These are phyloP conservation scores for Alauda arvensis DNA, from an alignment of 2,797 vertebrate genomes.

Conservation along the genomic window DNA sequence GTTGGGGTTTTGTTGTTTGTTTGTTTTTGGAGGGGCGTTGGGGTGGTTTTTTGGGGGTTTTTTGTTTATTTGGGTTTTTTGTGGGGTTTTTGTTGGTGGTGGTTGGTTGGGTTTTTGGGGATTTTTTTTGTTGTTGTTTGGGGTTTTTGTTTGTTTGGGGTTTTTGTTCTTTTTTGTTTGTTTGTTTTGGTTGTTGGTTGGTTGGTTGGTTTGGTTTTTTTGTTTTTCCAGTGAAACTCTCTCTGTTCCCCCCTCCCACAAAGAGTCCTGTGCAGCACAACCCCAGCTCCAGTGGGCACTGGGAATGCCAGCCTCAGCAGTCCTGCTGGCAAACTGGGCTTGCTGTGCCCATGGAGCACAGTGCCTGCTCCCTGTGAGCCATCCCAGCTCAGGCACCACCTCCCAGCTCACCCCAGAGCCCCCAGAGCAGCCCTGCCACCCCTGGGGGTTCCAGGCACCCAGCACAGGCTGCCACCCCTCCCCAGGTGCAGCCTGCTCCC, in stretches of 20 bases:
- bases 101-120: too few species aligned
- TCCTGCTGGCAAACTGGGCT: neutral
- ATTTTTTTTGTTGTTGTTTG: too few species aligned
- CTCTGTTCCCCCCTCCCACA: neutral
- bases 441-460: accelerated
- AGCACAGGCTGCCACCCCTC: neutral
- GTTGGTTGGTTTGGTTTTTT: too few species aligned
- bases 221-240: too few species aligned
- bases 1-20: too few species aligned
- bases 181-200: too few species aligned
- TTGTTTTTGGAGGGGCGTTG: too few species aligned
- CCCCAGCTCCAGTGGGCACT: neutral
- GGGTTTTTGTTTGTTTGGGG: too few species aligned
- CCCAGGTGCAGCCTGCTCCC: neutral
- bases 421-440: neutral
- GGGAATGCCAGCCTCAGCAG: neutral
- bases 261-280: neutral
- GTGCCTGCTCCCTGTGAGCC: accelerated
- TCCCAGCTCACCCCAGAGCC: neutral
- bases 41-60: too few species aligned
- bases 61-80: neutral
- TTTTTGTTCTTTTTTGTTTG: too few species aligned
- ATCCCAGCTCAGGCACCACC: neutral
- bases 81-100: too few species aligned
- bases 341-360: accelerated